These are phyloP conservation scores for Acanthiza pusilla DNA, from an alignment of 2,797 vertebrate species.

Conservation along the genomic window DNA sequence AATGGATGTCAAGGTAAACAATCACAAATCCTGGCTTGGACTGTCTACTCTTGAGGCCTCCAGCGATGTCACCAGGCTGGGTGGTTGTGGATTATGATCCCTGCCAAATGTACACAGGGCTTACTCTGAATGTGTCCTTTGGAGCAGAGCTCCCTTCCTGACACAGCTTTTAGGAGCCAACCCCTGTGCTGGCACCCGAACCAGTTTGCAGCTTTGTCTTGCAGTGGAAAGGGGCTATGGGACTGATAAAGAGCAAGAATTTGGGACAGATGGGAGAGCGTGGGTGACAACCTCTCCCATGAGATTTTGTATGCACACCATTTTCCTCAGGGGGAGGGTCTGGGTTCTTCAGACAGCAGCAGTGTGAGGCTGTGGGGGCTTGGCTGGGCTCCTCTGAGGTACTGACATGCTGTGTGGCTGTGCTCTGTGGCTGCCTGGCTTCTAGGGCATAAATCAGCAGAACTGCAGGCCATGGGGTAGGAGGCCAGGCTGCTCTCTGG, in stretches of 20 bases:
- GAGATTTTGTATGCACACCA: neutral
- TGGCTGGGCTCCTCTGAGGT: neutral
- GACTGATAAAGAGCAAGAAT: neutral
- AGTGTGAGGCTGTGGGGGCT: accelerated
- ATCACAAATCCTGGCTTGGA: constrained; percentile 31
- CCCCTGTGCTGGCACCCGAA: neutral
- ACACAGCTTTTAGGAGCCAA: neutral
- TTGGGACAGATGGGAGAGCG: neutral
- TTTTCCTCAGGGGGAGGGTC: neutral
- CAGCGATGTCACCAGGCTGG: neutral
- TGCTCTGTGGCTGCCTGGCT: neutral
- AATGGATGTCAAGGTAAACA: constrained; percentile 56
- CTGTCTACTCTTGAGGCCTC: neutral
- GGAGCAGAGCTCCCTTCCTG: neutral
- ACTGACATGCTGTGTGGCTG: neutral
- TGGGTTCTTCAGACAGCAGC: neutral
- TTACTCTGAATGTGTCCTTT: neutral
- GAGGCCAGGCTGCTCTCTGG: neutral
- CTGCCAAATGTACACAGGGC: neutral
- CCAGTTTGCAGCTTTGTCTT: neutral
- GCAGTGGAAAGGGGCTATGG: neutral
- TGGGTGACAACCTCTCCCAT: neutral
- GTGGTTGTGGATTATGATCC: neutral
- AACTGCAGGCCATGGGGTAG: accelerated
- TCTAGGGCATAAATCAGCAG: neutral